A percentile compares a stretch with the other conserved stretches of the same genome.
Evolutionary conservation across 2,888 invertebrate species (phyloP).

Genomic region (Miltochrista miniata): DNA sequence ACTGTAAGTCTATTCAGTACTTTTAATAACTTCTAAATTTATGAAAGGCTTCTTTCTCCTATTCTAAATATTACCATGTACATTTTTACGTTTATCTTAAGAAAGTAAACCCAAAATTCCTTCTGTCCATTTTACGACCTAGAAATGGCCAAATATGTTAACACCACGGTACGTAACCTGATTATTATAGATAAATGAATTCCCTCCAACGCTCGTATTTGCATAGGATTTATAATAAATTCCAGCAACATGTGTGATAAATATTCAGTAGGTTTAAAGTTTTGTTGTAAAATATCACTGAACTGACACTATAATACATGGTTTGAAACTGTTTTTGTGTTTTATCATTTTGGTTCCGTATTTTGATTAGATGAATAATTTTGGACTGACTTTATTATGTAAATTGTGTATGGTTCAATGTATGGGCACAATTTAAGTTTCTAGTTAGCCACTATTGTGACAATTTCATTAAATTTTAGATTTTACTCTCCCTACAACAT

Average conservation of each 20-base stretch:
- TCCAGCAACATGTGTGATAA: conserved; percentile 33
- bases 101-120: not conserved
- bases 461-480: no score
- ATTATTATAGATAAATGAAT: conserved; percentile 28
- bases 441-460: no score
- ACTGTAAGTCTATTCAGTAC: no score
- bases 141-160: conserved; percentile 21
- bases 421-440: no score
- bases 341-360: conserved; percentile 13
- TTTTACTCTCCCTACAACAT: no score
- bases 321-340: not conserved
- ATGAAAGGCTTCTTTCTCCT: no score
- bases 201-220: conserved; percentile 37
- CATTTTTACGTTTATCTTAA: no score
- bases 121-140: conserved; percentile 7
- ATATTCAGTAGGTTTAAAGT: conserved; percentile 36
- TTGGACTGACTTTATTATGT: conserved; percentile 1
- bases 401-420: no score
- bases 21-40: no score
- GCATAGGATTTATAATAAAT: conserved; percentile 43
- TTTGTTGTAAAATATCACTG: conserved; percentile 9
- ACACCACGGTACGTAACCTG: conserved; percentile 25
- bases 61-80: no score
- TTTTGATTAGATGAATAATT: conserved; percentile 29
- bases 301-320: no score